phyloP scores from a whole-genome alignment of 2,113 vertebrate genomes.

The Cyanoliseus patagonus region DNA sequence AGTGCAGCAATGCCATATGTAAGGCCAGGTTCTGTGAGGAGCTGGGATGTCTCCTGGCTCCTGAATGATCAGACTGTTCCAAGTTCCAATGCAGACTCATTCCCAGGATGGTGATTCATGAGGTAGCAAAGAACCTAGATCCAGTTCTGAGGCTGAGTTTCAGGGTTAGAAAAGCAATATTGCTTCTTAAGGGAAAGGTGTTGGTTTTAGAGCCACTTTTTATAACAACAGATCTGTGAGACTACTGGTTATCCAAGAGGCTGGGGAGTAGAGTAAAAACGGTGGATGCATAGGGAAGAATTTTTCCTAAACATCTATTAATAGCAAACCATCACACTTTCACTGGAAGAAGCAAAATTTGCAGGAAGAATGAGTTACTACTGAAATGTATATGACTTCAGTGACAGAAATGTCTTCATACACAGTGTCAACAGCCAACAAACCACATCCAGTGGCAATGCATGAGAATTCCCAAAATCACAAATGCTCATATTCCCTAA shows the following conservation, averaged over 20 bases:
- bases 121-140: background rate
- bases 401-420: background rate
- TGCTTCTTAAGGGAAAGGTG: background rate
- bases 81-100: background rate
- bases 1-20: conserved; percentile 21
- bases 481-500: background rate
- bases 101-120: background rate
- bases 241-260: background rate
- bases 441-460: background rate
- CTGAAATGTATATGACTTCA: background rate
- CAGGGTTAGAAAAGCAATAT: background rate
- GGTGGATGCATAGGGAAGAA: background rate
- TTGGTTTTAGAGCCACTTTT: background rate
- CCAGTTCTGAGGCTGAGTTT: background rate
- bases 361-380: background rate
- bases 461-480: background rate
- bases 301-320: background rate
- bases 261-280: background rate
- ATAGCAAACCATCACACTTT: background rate
- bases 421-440: rapidly evolving
- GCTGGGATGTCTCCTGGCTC: conserved; percentile 25
- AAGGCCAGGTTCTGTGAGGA: conserved; percentile 2
- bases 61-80: background rate
- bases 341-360: background rate
- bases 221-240: background rate